A percentile compares a stretch with the other conserved stretches of the same genome.
Evolutionary conservation across 2,113 vertebrate species (phyloP).

Genomic region (Spilogale gracilis): DNA sequence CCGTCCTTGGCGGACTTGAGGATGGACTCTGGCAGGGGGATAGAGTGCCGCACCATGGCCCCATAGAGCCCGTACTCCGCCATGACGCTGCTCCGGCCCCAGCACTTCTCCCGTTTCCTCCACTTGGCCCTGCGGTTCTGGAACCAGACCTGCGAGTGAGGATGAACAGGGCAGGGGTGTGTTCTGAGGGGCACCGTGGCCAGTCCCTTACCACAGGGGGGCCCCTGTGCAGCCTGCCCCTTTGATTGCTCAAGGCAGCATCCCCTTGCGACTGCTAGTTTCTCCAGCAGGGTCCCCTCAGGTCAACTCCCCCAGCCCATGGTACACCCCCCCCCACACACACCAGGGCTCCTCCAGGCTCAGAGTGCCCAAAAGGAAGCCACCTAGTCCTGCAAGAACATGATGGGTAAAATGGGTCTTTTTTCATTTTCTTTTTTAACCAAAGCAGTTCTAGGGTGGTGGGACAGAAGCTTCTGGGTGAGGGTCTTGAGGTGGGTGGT

Average conservation of each 20-base stretch:
- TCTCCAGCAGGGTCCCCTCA: not conserved
- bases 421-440: not conserved
- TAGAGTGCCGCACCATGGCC: slow-evolving; percentile 99
- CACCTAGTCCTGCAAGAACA: not conserved
- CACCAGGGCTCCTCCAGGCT: not conserved
- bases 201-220: fast-evolving
- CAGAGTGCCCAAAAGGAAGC: not conserved
- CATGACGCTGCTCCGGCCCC: slow-evolving; percentile 99
- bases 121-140: slow-evolving; percentile 99
- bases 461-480: not conserved
- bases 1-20: slow-evolving; percentile 99
- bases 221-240: no score
- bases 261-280: not conserved
- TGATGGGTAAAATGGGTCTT: not conserved
- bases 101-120: slow-evolving; percentile 99
- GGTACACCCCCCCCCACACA: not conserved
- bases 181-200: not conserved
- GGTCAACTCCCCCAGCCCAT: fast-evolving
- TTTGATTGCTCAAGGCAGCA: not conserved
- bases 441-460: not conserved
- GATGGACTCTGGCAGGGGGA: slow-evolving; percentile 98
- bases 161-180: not conserved
- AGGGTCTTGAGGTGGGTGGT: not conserved
- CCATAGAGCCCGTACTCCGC: slow-evolving; percentile 98
- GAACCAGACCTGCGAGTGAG: slow-evolving; percentile 95